Evolutionary conservation across 2,888 invertebrate species (phyloP).

Genomic region (Girardia tigrina): DNA sequence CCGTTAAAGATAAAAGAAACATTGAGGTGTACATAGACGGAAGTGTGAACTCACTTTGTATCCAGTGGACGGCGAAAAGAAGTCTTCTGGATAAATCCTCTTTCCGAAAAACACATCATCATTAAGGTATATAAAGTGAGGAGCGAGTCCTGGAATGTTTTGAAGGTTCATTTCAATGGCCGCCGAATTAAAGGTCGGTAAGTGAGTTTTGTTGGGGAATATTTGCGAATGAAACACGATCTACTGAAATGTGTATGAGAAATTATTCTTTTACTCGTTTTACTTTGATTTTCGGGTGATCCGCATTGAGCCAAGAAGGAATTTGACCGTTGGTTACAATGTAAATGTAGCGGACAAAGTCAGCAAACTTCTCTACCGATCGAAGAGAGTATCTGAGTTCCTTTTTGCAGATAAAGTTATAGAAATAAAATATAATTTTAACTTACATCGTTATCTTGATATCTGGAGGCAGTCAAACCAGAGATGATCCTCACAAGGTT

Average conservation of each 20-base stretch:
- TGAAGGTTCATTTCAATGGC: conserved; percentile 60
- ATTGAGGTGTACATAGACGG: no score
- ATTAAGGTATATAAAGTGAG: conserved; percentile 65
- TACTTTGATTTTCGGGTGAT: conserved; percentile 56
- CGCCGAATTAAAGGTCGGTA: conserved; percentile 67
- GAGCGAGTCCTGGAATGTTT: conserved; percentile 62
- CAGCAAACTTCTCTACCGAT: conserved; percentile 63
- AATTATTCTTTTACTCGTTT: conserved; percentile 60
- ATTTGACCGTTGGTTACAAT: conserved; percentile 71
- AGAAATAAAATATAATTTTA: neutral
- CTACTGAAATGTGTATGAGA: conserved; percentile 31
- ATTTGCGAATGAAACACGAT: conserved; percentile 52
- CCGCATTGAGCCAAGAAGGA: conserved; percentile 65
- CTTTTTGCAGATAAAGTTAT: conserved; percentile 39
- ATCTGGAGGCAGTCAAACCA: neutral
- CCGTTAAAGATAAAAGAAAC: no score
- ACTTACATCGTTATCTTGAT: neutral
- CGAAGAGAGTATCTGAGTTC: conserved; percentile 56
- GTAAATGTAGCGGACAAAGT: conserved; percentile 65
- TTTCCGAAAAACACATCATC: conserved; percentile 65
- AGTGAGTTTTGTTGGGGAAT: conserved; percentile 55
- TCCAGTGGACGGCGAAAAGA: conserved; percentile 58
- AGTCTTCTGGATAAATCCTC: conserved; percentile 61
- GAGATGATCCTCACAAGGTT: neutral
- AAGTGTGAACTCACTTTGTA: conserved; percentile 52